Evolutionary conservation across 1,140 invertebrate genomes (phyloP), one percentile per base, ranked within the genome.

Genomic region (Ectropis grisescens): DNA sequence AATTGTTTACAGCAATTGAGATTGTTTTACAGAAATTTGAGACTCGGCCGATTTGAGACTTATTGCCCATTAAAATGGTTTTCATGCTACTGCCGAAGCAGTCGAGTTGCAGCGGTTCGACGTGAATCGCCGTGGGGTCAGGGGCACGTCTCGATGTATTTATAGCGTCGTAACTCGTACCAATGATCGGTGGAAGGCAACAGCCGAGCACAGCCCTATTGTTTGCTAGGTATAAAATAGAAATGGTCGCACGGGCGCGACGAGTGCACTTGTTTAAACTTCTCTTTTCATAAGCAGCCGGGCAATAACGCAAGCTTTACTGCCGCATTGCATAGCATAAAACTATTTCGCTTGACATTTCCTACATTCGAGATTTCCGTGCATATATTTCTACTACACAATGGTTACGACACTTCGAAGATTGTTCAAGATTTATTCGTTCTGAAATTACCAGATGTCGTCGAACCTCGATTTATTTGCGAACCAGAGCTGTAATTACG

Each of bases 111-210:
- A 19, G 4, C 10, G 24, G n/a, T n/a, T n/a, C 4, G 3, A 26
- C 3, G 24, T 10, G 6, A 22, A 56, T 53, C 42, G 55, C 50
- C 45, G 46, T 26, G 54, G 38, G 64, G 61, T 65, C 66, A 70
- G 49, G 58, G 61, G 61, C 68, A 69, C 64, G 69, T 67, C 59
- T 58, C 51, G 58, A 41, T 54, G 53, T 74, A 80, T 74, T 78
- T 75, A 80, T 78, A 65, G 70, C 60, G 41, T 69, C 74, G 54
- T 74, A 74, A 78, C 72, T 79, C 57, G 67, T 58, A 60, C 45
- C 55, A 57, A 52, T 59, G 59, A 69, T 74, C 53, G 68, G 53
- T 56, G 48, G 55, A 52, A 44, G 57, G 50, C 47, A 55, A 62
- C 54, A 58, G 58, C 57, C 47, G 40, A n/a, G n/a, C n/a, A 32